Evolutionary conservation across 1,140 invertebrate genomes (phyloP).

Genomic region (Lanistes nyassanus): DNA sequence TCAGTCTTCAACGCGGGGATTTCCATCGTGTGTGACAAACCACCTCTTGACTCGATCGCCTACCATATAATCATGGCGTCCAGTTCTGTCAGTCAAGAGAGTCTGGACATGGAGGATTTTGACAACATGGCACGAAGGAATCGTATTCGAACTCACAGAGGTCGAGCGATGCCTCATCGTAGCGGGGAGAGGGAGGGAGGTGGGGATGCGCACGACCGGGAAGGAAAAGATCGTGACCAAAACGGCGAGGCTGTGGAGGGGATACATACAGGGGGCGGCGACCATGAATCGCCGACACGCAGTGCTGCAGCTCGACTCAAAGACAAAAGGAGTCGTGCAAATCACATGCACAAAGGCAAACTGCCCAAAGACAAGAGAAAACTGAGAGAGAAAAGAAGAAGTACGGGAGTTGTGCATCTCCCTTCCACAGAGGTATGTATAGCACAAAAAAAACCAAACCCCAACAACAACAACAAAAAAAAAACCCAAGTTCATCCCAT

Average conservation of each 20-base stretch:
- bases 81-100: constrained; percentile 76
- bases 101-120: constrained; percentile 73
- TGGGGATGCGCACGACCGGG: constrained; percentile 46
- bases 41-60: neutral
- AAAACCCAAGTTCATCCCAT: neutral
- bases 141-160: constrained; percentile 71
- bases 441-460: neutral
- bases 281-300: constrained; percentile 71
- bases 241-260: constrained; percentile 39
- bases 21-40: neutral
- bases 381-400: constrained; percentile 74
- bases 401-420: constrained; percentile 75
- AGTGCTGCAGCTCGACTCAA: constrained; percentile 62
- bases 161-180: constrained; percentile 69
- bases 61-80: constrained; percentile 71
- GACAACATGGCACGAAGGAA: constrained; percentile 71
- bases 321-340: constrained; percentile 69
- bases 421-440: constrained; percentile 73
- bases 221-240: constrained; percentile 37
- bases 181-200: constrained; percentile 32
- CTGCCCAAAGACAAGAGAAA: constrained; percentile 73
- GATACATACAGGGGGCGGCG: constrained; percentile 36
- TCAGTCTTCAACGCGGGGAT: neutral
- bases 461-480: neutral
- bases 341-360: constrained; percentile 73